Evolutionary conservation across 2,113 vertebrate genomes (phyloP).

Genomic region (Galeopterus variegatus): DNA sequence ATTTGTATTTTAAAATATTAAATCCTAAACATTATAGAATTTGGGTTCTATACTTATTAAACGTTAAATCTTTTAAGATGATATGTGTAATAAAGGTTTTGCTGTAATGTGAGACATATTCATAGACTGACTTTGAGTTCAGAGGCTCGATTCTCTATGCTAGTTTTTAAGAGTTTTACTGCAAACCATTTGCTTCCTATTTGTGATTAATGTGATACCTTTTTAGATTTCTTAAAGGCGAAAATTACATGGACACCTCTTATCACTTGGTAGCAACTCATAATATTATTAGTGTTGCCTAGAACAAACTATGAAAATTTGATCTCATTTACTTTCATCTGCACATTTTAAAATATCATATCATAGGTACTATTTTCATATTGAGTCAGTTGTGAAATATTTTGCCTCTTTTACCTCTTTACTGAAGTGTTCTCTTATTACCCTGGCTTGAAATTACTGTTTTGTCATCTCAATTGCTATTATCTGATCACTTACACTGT

Average conservation of each 20-base stretch:
- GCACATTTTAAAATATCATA: conserved; percentile 1
- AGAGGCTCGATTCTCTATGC: background rate
- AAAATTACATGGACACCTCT: background rate
- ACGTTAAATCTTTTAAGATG: background rate
- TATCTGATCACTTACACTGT: background rate
- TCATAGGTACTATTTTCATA: background rate
- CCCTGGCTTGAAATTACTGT: background rate
- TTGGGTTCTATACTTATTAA: background rate
- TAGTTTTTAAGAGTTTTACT: background rate
- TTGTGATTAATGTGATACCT: background rate
- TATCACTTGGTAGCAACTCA: background rate
- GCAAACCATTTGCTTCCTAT: background rate
- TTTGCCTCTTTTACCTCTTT: background rate
- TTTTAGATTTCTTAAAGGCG: background rate
- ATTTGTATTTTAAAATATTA: conserved; percentile 25
- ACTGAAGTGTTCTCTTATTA: background rate
- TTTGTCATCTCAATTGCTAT: background rate
- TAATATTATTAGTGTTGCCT: background rate
- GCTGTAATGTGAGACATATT: background rate
- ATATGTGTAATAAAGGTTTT: background rate
- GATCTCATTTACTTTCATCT: background rate
- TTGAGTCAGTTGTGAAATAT: background rate
- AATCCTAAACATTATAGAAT: background rate
- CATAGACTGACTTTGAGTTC: background rate
- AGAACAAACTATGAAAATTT: background rate